These are phyloP conservation scores for Pilophorus perplexus DNA, from an alignment of 2,888 invertebrate species.

Conservation along the genomic window DNA sequence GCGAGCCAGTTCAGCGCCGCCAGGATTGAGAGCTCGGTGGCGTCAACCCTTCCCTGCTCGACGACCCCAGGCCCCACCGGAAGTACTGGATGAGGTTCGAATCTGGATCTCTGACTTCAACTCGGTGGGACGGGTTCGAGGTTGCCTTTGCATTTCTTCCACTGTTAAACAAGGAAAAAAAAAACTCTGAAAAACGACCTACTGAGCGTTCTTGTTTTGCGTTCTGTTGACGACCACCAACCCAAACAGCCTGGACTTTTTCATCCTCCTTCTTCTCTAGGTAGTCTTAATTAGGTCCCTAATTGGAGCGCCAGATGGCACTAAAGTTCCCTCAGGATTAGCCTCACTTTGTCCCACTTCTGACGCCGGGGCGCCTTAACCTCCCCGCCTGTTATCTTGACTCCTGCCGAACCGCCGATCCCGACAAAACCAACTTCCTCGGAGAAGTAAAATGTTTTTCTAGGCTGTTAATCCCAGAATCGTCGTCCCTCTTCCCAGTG, in stretches of 20 bases:
- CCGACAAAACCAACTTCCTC: neutral
- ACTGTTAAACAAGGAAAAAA: too few species aligned
- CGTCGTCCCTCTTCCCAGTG: neutral
- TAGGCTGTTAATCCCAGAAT: constrained; percentile 1
- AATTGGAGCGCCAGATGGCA: constrained; percentile 28
- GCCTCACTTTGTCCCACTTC: neutral
- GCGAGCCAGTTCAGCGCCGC: too few species aligned
- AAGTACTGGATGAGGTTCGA: too few species aligned
- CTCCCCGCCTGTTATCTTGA: neutral
- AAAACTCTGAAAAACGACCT: too few species aligned
- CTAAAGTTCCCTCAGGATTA: constrained; percentile 5
- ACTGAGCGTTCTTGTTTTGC: too few species aligned
- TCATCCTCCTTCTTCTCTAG: constrained; percentile 5
- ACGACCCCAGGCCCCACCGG: too few species aligned
- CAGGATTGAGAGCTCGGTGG: too few species aligned
- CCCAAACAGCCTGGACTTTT: neutral
- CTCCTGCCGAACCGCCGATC: neutral
- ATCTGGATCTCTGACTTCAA: too few species aligned
- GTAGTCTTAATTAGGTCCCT: constrained; percentile 13
- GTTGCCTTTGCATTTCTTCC: too few species aligned
- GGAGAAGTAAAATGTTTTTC: constrained; percentile 21
- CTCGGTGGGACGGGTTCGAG: too few species aligned
- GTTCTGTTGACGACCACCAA: too few species aligned
- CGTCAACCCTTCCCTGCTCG: too few species aligned
- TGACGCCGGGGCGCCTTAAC: neutral